Evolutionary conservation across 2,113 vertebrate genomes (phyloP), one percentile per base, ranked within the genome.

Genomic region (Rissa tridactyla): DNA sequence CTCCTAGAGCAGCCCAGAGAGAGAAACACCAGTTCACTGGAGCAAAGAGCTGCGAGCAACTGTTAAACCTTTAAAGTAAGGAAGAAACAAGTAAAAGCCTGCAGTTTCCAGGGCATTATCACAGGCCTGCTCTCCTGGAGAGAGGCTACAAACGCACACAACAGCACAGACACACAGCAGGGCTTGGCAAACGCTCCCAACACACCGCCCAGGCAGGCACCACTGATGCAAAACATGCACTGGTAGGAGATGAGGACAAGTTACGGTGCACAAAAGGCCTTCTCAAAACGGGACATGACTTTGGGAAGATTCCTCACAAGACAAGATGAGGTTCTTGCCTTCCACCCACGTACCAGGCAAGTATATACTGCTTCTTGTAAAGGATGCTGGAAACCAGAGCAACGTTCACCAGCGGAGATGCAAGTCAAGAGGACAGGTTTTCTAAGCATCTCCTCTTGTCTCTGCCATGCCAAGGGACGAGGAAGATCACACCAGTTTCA

Each of bases 401-500:
- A 77, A 9, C 15, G 6, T 15, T 42, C 20, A 44, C 14, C 1
- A 38, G 75, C 46, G 78, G 58, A 83, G 68, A 34, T 18, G 29
- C 60, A 36, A 13, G 38, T 49, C 68, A 76, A 2, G 27, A 9
- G 36, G 20, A 34, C 62, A 51, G 15, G 26, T 10, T 47, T 42
- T 75, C 42, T 25, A 13, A 23, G 29, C 68, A 60, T 32, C 42
- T 15, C 18, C 26, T 23, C 26, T 36, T 30, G 21, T 13, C 52
- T 40, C 36, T 62, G 51, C 51, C 49, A 68, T 0, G 10, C 60
- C 92, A 71, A 72, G 11, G 40, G 38, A 78, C 38, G 7, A 29
- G 27, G 36, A 40, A 66, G 18, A 57, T 19, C n/a, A 34, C 73
- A 78, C 5, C 1, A 0, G 15, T 51, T 69, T 19, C 2, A 0